Base-by-base conservation (phyloP, 2,797 vertebrate species). In the Hapalemur alaotrensis region DNA sequence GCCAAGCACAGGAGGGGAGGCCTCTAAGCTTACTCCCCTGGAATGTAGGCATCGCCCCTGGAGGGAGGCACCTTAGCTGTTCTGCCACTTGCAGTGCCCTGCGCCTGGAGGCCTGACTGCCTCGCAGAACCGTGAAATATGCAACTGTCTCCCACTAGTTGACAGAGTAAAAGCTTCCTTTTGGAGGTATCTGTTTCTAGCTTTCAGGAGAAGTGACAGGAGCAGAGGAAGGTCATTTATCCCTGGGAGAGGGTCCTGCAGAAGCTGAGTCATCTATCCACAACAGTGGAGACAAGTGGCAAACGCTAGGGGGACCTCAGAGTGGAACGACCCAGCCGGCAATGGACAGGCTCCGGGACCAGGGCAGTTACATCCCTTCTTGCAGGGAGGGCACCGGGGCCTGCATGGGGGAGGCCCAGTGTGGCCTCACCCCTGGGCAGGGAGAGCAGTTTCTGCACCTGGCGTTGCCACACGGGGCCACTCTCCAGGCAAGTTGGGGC, bases 361-460 rank as follows among this genome's bases (percentile, higher is more conserved):
- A 6, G 23, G 8, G 25, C 32, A 20, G 10, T 10, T 17, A 20
- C 70, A 6, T 9, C 12, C 46, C 48, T 30, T 30, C 41, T 3
- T 10, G 25, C 22, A 18, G 38, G 52, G 28, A 28, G 15, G 5
- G 41, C 38, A 28, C 7, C 28, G 43, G 54, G 59, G 15, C 14
- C 70, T 35, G 28, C 17, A 0, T 5, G 20, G 14, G 1, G 17
- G 63, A n/a, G 11, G 6, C 7, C 76, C 65, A 35, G 1, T 0
- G 46, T 1, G 9, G 12, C 41, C 11, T 61, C 22, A 2, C 23
- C 15, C 17, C 22, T 1, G 1, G 25, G 25, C 35, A 83, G 72
- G 7, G 54, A 4, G 13, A 41, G 14, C 0, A 3, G 25, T 30
- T 48, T 18, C 41, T 43, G 25, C 35, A 18, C 25, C 13, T 7